These are phyloP conservation scores for Papilio dardanus DNA, from an alignment of 1,140 invertebrate genomes.

Conservation along the genomic window DNA sequence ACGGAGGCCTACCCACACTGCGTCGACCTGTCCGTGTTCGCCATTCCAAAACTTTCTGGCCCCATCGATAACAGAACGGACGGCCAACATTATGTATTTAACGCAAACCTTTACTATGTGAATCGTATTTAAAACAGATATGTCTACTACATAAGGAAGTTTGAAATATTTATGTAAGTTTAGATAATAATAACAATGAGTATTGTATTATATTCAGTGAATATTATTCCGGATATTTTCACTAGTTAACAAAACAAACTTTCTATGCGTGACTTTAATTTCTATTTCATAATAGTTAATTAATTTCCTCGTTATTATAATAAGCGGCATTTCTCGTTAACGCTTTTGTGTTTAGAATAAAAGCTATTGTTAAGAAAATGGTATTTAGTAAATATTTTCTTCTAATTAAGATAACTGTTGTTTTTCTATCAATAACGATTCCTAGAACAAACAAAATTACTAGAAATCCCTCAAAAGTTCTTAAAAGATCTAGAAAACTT, in stretches of 20 bases:
- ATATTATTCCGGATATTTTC: not conserved
- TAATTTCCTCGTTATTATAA: constrained; percentile 2
- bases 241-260: constrained; percentile 13
- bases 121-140: not conserved
- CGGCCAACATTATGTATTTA: not conserved
- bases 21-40: too few relatives aligned
- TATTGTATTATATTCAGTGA: not conserved
- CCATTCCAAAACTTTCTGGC: too few relatives aligned
- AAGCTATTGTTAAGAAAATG: not conserved
- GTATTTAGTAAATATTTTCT: not conserved
- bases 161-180: not conserved
- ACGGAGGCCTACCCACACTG: too few relatives aligned
- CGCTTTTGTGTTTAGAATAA: not conserved
- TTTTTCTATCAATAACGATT: not conserved
- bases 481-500: too few relatives aligned
- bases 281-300: not conserved
- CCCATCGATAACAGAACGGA: too few relatives aligned
- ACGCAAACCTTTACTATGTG: not conserved
- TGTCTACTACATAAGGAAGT: too few relatives aligned
- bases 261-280: not conserved
- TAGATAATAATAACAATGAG: not conserved
- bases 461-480: too few relatives aligned
- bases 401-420: not conserved
- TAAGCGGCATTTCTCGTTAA: not conserved
- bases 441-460: too few relatives aligned